Evolutionary conservation across 2,888 invertebrate species (phyloP).

Genomic region (Cistogaster globosa): DNA sequence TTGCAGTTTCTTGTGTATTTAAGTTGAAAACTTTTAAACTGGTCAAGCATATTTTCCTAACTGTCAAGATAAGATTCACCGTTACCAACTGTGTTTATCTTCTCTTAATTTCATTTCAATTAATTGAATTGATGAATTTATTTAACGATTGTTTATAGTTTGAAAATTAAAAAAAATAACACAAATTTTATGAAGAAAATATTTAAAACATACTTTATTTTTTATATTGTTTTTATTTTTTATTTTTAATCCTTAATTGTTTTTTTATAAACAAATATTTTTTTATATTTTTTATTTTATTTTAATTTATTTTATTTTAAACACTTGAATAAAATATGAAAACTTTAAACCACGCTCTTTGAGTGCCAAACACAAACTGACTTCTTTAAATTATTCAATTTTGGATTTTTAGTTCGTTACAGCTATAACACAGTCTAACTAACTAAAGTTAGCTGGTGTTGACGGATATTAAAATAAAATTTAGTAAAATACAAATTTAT

Average conservation of each 20-base stretch:
- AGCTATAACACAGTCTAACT: constrained; percentile 9
- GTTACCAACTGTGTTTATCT: constrained; percentile 9
- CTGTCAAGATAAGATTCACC: constrained; percentile 13
- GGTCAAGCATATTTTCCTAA: constrained; percentile 41
- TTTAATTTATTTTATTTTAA: too few relatives aligned
- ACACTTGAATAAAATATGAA: background rate
- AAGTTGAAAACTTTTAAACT: constrained; percentile 24
- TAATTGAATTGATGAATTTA: constrained; percentile 17
- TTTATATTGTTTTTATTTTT: too few relatives aligned
- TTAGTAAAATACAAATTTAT: constrained; percentile 34
- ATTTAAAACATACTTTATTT: too few relatives aligned
- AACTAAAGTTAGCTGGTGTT: constrained; percentile 38
- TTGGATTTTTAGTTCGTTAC: constrained; percentile 56
- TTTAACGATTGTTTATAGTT: background rate
- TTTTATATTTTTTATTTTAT: background rate
- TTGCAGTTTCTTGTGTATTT: background rate
- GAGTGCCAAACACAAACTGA: constrained; percentile 80
- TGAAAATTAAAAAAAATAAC: too few relatives aligned
- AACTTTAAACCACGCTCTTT: constrained; percentile 73
- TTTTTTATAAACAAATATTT: too few relatives aligned
- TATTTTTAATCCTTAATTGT: too few relatives aligned
- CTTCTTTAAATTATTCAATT: constrained; percentile 73
- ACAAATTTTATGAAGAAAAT: too few relatives aligned
- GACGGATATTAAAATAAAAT: constrained; percentile 43
- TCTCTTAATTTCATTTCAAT: background rate